phyloP scores from a whole-genome alignment of 2,113 vertebrate genomes.

The Candoia aspera region DNA sequence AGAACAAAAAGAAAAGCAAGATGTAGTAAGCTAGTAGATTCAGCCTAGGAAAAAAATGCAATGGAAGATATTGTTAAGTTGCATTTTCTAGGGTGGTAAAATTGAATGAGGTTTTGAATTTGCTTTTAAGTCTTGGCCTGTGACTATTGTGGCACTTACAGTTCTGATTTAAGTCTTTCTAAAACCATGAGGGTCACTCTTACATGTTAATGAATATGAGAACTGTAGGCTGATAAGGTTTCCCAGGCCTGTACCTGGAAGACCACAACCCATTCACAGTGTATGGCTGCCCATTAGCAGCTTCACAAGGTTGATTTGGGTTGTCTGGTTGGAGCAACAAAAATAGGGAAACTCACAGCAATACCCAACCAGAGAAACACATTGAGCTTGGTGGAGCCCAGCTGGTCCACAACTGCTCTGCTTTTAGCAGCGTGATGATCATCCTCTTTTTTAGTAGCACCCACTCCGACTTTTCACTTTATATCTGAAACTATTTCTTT shows the following conservation, averaged over 20 bases:
- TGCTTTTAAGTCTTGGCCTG: slow-evolving; percentile 7
- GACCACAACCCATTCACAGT: not conserved
- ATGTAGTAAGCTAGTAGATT: slow-evolving; percentile 52
- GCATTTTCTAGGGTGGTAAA: slow-evolving; percentile 45
- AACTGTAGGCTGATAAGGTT: not conserved
- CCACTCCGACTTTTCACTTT: not conserved
- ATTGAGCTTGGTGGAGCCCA: not conserved
- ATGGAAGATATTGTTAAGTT: slow-evolving; percentile 32
- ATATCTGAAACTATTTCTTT: not conserved
- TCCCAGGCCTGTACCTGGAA: not conserved
- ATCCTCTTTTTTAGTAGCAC: not conserved
- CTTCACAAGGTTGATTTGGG: not conserved
- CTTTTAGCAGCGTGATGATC: not conserved
- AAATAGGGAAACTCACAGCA: not conserved
- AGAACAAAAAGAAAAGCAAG: slow-evolving; percentile 45
- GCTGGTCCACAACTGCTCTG: not conserved
- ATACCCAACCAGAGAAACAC: not conserved
- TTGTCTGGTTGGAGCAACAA: not conserved
- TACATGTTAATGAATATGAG: not conserved
- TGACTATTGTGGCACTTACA: not conserved
- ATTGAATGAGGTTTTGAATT: slow-evolving; percentile 53
- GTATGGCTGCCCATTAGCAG: not conserved
- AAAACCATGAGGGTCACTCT: not conserved
- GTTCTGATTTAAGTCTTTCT: not conserved
- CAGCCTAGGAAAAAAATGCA: slow-evolving; percentile 60